Conservation (phyloP, 1,140 invertebrate genomes). For the Zaprionus africanus region DNA sequence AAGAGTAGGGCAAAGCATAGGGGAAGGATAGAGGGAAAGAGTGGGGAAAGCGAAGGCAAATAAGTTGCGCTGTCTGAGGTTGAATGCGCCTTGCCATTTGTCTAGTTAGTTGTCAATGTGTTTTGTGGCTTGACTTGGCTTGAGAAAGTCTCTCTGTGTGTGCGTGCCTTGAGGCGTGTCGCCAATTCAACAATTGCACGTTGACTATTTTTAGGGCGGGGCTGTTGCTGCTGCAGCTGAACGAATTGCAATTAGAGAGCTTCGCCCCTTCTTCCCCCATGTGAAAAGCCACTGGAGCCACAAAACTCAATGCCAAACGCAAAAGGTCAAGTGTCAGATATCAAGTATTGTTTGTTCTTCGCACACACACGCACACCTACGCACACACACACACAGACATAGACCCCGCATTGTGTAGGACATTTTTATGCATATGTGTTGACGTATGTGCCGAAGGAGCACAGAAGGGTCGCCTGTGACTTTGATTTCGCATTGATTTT, state of each 20-base stretch:
- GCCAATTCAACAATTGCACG: background rate
- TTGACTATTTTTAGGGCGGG: constrained; percentile 3
- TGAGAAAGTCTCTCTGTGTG: background rate
- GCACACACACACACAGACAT: background rate
- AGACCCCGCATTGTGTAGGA: no score
- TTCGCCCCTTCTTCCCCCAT: background rate
- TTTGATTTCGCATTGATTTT: constrained; percentile 67
- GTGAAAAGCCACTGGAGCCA: constrained; percentile 16
- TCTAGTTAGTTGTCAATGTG: constrained; percentile 27
- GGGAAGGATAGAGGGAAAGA: background rate
- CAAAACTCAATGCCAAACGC: constrained; percentile 41
- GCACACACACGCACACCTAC: constrained; percentile 6
- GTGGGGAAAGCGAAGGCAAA: background rate
- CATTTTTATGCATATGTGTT: background rate
- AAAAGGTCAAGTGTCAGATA: constrained; percentile 48
- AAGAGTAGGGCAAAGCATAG: background rate
- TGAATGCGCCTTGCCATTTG: constrained; percentile 17
- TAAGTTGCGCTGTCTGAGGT: background rate
- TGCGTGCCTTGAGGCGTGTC: background rate
- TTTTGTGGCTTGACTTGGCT: constrained; percentile 23
- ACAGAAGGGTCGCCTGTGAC: constrained; percentile 16
- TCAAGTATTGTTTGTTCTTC: constrained; percentile 24
- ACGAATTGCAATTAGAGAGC: constrained; percentile 4
- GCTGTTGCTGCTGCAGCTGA: background rate
- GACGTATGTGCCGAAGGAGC: background rate